Evolutionary conservation across 2,888 invertebrate species (phyloP), one percentile per base, ranked within the genome.

Genomic region (Andrena dorsata): DNA sequence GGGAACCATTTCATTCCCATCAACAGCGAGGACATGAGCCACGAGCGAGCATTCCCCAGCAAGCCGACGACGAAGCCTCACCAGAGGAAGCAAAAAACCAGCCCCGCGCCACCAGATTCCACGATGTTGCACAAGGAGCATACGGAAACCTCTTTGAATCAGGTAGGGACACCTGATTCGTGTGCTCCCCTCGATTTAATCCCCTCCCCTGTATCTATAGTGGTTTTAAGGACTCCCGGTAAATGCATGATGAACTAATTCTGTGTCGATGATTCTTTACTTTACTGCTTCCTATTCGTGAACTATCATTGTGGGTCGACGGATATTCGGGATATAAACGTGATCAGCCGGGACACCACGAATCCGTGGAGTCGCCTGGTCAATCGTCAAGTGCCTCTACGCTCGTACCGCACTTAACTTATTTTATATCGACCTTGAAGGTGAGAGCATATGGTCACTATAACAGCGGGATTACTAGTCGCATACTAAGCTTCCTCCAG

Each of bases 381-480:
- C 61, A 91, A 64, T 94, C 79, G 41, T 80, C 94, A 35, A 89
- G 94, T 82, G 94, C 93, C 69, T 94, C 95, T 83, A 94, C 95
- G 82, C 93, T 95, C 86, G 94, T 96, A 95, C 97, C 97, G 88
- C 96, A 96, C 94, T 96, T 97, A 93, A 96, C 96, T 93, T 95
- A 95, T 92, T 95, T 97, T 90, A 95, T 97, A 92, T 95, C 95
- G 91, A 96, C 96, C 92, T 94, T 97, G 91, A 96, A 97, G 96
- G 97, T 97, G 96, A 96, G 96, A 78, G 6, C 16, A 61, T 53
- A 7, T 32, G n/a, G 13, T 35, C 8, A 20, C 7, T 53, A 20
- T n/a, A 26, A 20, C 61, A n/a, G 6, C 23, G 10, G 6, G 23
- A 64, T 64, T 7, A 58, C 23, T 16, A 8, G 8, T 23, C 56